phyloP scores from a whole-genome alignment of 1,140 invertebrate species.

The Ceratosolen solmsi region DNA sequence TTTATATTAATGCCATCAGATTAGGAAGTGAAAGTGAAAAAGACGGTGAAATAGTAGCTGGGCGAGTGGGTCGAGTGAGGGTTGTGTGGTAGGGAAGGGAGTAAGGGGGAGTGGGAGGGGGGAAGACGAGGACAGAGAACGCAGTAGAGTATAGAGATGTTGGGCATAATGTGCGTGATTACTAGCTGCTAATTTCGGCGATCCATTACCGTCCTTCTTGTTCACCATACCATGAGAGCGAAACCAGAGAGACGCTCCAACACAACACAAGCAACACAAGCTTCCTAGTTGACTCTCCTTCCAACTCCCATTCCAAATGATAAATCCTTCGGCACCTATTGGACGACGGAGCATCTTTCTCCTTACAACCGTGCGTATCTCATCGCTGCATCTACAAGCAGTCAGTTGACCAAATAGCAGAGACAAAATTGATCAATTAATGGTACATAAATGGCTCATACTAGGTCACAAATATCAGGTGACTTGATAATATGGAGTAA shows the following conservation, averaged over 20 bases:
- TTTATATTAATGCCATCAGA: too few relatives aligned
- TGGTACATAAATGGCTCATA: too few relatives aligned
- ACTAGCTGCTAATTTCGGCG: constrained; percentile 55
- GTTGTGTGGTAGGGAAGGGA: too few relatives aligned
- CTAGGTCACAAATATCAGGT: too few relatives aligned
- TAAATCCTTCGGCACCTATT: constrained; percentile 63
- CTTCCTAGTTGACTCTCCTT: constrained; percentile 37
- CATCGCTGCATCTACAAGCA: background rate
- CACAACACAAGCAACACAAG: constrained; percentile 55
- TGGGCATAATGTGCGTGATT: background rate
- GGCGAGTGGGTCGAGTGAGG: background rate
- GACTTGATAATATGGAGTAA: too few relatives aligned
- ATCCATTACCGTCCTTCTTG: constrained; percentile 55
- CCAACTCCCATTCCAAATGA: constrained; percentile 53
- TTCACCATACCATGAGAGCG: constrained; percentile 45
- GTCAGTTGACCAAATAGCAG: too few relatives aligned
- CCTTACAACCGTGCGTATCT: background rate
- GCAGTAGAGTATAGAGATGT: background rate
- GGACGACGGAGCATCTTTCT: constrained; percentile 55
- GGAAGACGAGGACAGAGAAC: background rate
- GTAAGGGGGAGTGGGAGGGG: background rate
- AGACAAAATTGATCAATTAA: too few relatives aligned
- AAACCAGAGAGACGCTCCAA: background rate
- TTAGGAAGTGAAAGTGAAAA: too few relatives aligned
- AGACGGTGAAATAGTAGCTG: too few relatives aligned